Conservation (phyloP, 2,888 invertebrate species). For the Sabellastarte sp. region DNA sequence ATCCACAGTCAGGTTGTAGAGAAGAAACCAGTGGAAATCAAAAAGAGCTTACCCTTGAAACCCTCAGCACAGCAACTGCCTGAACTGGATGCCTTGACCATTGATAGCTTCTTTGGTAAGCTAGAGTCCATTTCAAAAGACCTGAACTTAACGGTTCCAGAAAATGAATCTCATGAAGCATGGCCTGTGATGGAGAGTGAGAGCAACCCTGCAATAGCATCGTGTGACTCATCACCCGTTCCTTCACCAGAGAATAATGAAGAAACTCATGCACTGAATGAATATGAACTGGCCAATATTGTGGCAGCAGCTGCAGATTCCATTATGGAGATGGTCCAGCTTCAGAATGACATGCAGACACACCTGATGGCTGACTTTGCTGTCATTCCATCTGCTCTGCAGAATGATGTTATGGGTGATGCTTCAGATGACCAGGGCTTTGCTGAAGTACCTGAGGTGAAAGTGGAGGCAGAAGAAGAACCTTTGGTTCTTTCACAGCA, state of each 20-base stretch:
- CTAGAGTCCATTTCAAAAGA: background rate
- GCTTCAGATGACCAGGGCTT: too few species aligned
- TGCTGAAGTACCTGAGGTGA: too few species aligned
- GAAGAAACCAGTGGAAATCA: background rate
- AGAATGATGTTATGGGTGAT: too few species aligned
- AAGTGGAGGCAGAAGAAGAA: background rate
- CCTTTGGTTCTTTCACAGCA: background rate
- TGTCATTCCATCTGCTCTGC: too few species aligned
- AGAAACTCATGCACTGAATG: too few species aligned
- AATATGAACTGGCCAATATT: background rate
- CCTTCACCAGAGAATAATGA: too few species aligned
- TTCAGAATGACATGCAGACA: too few species aligned
- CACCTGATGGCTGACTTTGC: too few species aligned
- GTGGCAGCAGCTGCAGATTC: background rate
- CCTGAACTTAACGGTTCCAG: background rate
- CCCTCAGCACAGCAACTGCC: background rate
- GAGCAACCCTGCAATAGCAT: too few species aligned
- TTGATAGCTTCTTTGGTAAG: conserved; percentile 7
- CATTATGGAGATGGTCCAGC: background rate
- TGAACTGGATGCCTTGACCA: conserved; percentile 4
- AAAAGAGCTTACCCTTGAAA: background rate
- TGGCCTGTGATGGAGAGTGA: too few species aligned
- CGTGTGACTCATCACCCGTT: too few species aligned
- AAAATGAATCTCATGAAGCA: background rate
- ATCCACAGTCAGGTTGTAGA: background rate